Base-by-base conservation (phyloP, 2,113 vertebrate genomes). In the Istiophorus platypterus region DNA sequence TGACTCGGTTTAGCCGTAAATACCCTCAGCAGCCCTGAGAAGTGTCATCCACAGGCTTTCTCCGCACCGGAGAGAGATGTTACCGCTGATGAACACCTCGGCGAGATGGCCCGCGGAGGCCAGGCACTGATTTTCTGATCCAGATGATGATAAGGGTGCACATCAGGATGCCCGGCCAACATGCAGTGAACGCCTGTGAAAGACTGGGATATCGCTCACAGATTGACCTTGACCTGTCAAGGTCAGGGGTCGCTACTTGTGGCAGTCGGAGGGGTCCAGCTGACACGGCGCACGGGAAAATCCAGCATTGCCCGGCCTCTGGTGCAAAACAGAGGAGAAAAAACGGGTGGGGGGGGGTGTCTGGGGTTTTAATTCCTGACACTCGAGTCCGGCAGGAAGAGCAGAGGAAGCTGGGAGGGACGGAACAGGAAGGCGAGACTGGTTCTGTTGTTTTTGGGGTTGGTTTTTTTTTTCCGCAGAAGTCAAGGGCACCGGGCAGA, bases 321-420 rank as follows among this genome's bases (percentile, higher is more conserved):
- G 61, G 42, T 61, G 37, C 51, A 75, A 49, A 86, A 77, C 79
- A 79, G 63, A 76, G 68, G 34, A 76, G 75, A 79, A 90, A 89
- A 70, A 76, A 24, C n/a, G n/a, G n/a, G n/a, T n/a, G n/a, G n/a
- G n/a, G n/a, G 31, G 72, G 72, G 78, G 73, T 82, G 75, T 67
- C 12, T 80, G 66, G 52, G 52, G 59, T 56, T 56, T 86, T 90
- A 65, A 80, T 78, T 72, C 4, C 37, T 83, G 61, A 84, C 78
- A 88, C 58, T 85, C 7, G 87, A 92, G 91, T 93, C 90, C 92
- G 86, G 91, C 93, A 85, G 92, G 91, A 94, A 93, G 82, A 78
- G 85, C 29, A 62, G 61, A 90, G 94, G 94, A 94, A 94, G 79
- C 81, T 78, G 74, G 89, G 90, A 89, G 89, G 82, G 64, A 74